Evolutionary conservation across 2,113 vertebrate species (phyloP), one percentile per base, ranked within the genome.

Genomic region (Polypterus senegalus): DNA sequence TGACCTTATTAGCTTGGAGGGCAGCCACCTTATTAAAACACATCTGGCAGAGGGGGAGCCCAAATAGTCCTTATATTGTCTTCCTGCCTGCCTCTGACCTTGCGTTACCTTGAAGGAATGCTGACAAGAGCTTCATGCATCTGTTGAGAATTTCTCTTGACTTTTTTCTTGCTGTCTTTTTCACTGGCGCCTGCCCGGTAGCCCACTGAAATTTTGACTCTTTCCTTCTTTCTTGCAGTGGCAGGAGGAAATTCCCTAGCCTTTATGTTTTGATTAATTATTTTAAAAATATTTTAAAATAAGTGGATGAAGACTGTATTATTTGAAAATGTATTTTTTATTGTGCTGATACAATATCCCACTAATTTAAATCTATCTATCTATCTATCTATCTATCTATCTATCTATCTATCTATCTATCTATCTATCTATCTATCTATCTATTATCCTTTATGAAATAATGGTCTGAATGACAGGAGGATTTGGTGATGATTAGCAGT

Each of bases 1-100:
- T 97, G 93, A 97, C 94, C 92, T 91, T 93, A 90, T 91, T 93
- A 92, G 92, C 88, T 88, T 69, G 73, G 84, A 92, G 93, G 94
- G 92, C 92, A 94, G 92, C 89, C 88, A 89, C 85, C 90, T 91
- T 89, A 87, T 88, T 89, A 89, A 85, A 86, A 84, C 92, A 93
- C 94, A 97, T 97, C 93, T 97, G 93, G 92, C 81, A 77, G 83
- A 79, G 80, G 86, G 84, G 84, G 86, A 86, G 84, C 86, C 83
- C 72, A 76, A 85, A 90, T 82, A 90, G 87, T 82, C 80, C 84
- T 79, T 76, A 83, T 78, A 84, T 89, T 91, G 91, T 93, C 89
- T 91, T 85, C 84, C 87, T 81, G 84, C 76, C 80, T 69, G 78
- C 81, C 81, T 73, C 86, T 83, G 81, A 87, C 86, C 86, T 79